Evolutionary conservation across 2,113 vertebrate genomes (phyloP), one percentile per base, ranked within the genome.

Genomic region (Ciconia maguari): DNA sequence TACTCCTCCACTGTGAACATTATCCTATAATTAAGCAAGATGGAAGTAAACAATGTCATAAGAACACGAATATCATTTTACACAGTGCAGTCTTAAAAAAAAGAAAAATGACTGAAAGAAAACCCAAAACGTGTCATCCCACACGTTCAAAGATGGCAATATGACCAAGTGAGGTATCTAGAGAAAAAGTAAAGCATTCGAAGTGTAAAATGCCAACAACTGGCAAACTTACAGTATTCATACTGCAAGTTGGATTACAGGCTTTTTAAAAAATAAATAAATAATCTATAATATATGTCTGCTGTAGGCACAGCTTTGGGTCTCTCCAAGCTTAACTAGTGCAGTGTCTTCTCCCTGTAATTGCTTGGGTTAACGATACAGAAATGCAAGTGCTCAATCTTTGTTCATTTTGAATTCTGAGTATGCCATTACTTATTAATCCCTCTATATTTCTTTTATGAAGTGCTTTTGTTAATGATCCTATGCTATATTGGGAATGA

Each of bases 21-120:
- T 74, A 94, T 72, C 82, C 70, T 82, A 79, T 90, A 97, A 97
- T 97, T 97, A 97, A 97, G 62, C 87, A 94, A 91, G 95, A 97
- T 72, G 88, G 96, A 96, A 97, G 54, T 88, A 98, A 98, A 97
- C 90, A 97, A 71, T 87, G 69, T 89, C 93, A 95, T 48, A 91
- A 89, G 76, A 95, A 95, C 62, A 60, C 49, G 77, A 93, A 94
- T 78, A 57, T 68, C 44, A 89, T 89, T 91, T 93, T 48, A 87
- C 87, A 57, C 46, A 95, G 58, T 52, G 29, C 11, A 82, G 64
- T 74, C 78, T 82, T 58, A 30, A 60, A 74, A 74, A 71, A 95
- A 89, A 46, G 51, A 82, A 81, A 94, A 96, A 87, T 9, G 2
- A 46, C 27, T 77, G 36, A 46, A 90, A 76, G 82, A 83, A 85